These are phyloP conservation scores for Indicator maculatus DNA, from an alignment of 2,113 vertebrate genomes.

Conservation along the genomic window DNA sequence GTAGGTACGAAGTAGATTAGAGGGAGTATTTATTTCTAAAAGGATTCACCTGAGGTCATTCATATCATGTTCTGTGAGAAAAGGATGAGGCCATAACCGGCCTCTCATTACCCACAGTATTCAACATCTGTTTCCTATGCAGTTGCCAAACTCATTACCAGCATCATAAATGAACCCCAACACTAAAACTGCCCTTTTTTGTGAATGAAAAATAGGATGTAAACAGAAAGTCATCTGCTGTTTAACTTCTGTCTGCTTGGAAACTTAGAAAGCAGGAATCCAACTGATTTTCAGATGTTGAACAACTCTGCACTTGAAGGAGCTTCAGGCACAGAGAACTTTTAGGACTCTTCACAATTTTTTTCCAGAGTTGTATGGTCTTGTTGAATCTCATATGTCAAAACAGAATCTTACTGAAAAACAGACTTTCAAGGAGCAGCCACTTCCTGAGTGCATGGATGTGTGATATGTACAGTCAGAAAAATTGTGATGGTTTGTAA, in stretches of 20 bases:
- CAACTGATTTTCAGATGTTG: background rate
- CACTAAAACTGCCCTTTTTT: conserved; percentile 21
- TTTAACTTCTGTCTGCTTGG: background rate
- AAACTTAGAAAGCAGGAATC: background rate
- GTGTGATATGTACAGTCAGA: background rate
- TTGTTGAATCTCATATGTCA: background rate
- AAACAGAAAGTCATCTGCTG: background rate
- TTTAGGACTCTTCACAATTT: background rate
- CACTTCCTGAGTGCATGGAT: background rate
- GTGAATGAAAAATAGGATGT: conserved; percentile 45
- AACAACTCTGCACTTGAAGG: background rate
- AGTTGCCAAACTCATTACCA: conserved; percentile 27
- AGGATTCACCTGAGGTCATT: background rate
- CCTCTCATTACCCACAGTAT: background rate
- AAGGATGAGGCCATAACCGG: conserved; percentile 10
- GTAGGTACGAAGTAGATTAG: background rate
- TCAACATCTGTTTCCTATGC: conserved; percentile 44
- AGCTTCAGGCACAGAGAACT: background rate
- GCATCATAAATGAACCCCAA: background rate
- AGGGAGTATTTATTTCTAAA: conserved; percentile 3
- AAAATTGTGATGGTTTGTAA: background rate
- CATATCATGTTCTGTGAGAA: conserved; percentile 3
- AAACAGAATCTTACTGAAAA: background rate
- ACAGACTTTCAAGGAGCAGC: background rate
- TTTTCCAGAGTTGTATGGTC: background rate